Evolutionary conservation across 2,888 invertebrate species (phyloP).

Genomic region (Ecliptopera silaceata): DNA sequence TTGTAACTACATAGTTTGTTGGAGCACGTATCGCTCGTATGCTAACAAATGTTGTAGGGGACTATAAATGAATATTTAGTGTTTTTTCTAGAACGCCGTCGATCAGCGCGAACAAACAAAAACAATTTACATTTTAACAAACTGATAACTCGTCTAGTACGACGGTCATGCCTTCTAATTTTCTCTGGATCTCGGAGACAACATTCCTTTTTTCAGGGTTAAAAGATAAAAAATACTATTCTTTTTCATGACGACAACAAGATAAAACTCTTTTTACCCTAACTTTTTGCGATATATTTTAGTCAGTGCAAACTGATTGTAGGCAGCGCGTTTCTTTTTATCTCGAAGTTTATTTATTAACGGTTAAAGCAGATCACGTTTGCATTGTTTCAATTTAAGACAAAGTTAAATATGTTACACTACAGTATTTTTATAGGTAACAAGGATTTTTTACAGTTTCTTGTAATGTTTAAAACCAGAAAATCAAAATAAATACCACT

Average conservation of each 20-base stretch:
- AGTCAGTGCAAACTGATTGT: conserved; percentile 36
- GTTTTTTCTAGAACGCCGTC: conserved; percentile 58
- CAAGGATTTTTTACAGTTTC: too few relatives aligned
- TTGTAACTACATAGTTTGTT: conserved; percentile 23
- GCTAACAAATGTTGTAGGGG: conserved; percentile 23
- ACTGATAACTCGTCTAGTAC: conserved; percentile 71
- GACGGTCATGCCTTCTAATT: conserved; percentile 60
- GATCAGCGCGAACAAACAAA: conserved; percentile 69
- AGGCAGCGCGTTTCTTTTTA: conserved; percentile 23
- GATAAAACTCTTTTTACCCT: conserved; percentile 49
- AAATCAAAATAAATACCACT: too few relatives aligned
- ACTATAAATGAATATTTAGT: conserved; percentile 71
- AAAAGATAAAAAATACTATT: conserved; percentile 60
- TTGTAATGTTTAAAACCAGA: too few relatives aligned
- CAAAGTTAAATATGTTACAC: not conserved
- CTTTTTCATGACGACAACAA: conserved; percentile 52
- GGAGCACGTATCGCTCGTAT: conserved; percentile 11
- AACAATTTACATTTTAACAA: conserved; percentile 79
- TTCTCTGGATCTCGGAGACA: conserved; percentile 57
- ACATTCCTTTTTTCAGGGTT: conserved; percentile 59
- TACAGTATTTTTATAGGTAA: too few relatives aligned
- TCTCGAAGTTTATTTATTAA: conserved; percentile 35
- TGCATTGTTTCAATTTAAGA: too few relatives aligned
- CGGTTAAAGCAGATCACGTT: conserved; percentile 25
- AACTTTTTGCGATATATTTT: conserved; percentile 48